phyloP scores from a whole-genome alignment of 2,113 vertebrate genomes.

The Hippocampus comes region DNA sequence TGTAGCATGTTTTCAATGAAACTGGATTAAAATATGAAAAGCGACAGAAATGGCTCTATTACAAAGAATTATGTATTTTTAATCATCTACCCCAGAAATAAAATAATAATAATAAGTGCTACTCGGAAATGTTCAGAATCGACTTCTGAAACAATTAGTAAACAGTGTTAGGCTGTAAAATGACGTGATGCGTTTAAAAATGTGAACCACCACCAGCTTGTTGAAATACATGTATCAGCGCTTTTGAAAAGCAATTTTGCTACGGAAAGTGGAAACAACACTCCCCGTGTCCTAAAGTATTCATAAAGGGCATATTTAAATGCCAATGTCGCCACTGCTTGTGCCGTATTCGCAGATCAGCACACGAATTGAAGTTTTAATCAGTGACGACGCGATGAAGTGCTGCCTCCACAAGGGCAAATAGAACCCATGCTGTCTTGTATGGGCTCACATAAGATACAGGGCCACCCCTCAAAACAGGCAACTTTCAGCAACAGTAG shows the following conservation, averaged over 20 bases:
- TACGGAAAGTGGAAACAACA: not conserved
- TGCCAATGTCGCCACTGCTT: not conserved
- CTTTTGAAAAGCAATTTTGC: constrained; percentile 38
- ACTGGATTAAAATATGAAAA: constrained; percentile 87
- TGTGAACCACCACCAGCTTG: not conserved
- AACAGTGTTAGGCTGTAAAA: constrained; percentile 56
- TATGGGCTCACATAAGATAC: not conserved
- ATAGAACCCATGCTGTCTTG: not conserved
- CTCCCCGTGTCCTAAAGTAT: not conserved
- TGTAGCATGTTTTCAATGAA: constrained; percentile 91
- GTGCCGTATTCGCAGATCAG: not conserved
- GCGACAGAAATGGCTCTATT: constrained; percentile 92
- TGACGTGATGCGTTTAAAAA: not conserved
- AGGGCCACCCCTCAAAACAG: not conserved
- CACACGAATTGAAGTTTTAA: not conserved
- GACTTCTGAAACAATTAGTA: constrained; percentile 72
- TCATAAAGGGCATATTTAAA: not conserved
- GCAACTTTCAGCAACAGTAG: not conserved
- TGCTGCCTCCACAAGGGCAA: constrained; percentile 29
- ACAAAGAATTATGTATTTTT: constrained; percentile 91
- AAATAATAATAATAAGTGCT: constrained; percentile 61
- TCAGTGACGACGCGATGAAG: constrained; percentile 46
- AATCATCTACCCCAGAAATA: constrained; percentile 72
- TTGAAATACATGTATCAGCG: not conserved
- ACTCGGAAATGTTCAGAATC: constrained; percentile 71